A percentile compares a stretch with the other conserved stretches of the same genome.
Evolutionary conservation across 2,888 invertebrate genomes (phyloP).

Genomic region (Operophtera brumata): DNA sequence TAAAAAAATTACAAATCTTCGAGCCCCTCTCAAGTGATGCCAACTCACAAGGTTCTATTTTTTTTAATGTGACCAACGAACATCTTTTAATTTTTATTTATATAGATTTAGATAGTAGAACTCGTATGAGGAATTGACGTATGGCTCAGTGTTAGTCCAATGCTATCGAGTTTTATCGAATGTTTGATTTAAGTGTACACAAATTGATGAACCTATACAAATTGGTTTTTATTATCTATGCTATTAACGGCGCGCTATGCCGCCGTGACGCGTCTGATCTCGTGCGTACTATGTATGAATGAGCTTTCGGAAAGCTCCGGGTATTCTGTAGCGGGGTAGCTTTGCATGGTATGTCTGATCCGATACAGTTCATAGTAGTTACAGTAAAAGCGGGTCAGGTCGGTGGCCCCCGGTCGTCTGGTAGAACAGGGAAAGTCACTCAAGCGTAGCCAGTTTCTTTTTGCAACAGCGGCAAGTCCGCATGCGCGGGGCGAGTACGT

Average conservation of each 20-base stretch:
- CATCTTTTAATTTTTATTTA: too few relatives aligned
- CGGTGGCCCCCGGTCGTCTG: constrained; percentile 46
- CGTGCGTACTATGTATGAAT: constrained; percentile 1
- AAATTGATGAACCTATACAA: constrained; percentile 18
- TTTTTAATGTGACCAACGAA: too few relatives aligned
- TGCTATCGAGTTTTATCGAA: constrained; percentile 22
- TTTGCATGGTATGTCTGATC: constrained; percentile 20
- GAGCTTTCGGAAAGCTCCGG: constrained; percentile 34
- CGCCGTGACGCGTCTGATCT: constrained; percentile 3
- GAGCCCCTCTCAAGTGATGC: too few relatives aligned
- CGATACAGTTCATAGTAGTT: constrained; percentile 37
- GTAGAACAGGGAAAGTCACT: constrained; percentile 68
- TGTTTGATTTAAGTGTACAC: constrained; percentile 17
- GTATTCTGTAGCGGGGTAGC: constrained; percentile 13
- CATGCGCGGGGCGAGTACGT: constrained; percentile 68
- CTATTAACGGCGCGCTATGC: constrained; percentile 14
- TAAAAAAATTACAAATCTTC: too few relatives aligned
- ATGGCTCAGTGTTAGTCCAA: constrained; percentile 13
- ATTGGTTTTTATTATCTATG: constrained; percentile 17
- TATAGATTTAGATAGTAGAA: constrained; percentile 20
- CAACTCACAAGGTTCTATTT: too few relatives aligned
- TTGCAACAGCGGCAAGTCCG: constrained; percentile 65
- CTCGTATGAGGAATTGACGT: constrained; percentile 18
- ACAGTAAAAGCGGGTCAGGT: constrained; percentile 73
- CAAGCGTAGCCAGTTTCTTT: constrained; percentile 66